Percentiles rank a stretch among this genome's conserved stretches.
Evolutionary conservation across 64 coral and sea anemone species (phyloP).

Genomic region (Orbicella faveolata): DNA sequence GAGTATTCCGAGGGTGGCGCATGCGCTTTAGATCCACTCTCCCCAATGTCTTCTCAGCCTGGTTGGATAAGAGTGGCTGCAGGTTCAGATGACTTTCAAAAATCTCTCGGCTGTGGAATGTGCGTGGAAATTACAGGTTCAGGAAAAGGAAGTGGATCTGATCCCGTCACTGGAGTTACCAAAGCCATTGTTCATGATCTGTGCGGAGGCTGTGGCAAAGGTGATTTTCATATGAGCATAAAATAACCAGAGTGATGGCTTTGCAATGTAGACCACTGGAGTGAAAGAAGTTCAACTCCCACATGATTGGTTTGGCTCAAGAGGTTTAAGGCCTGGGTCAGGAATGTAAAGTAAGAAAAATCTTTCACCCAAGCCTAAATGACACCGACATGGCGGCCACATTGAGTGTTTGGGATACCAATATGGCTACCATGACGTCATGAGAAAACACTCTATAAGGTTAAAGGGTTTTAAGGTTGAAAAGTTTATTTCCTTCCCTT

Average conservation of each 20-base stretch:
- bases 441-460: too few species aligned
- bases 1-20: constrained; percentile 80
- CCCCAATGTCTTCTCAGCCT: constrained; percentile 68
- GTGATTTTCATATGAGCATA: background rate
- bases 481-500: too few species aligned
- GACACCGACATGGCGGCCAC: too few species aligned
- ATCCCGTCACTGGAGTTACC: constrained; percentile 72
- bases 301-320: too few species aligned
- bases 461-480: too few species aligned
- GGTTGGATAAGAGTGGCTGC: constrained; percentile 87
- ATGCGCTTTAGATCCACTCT: constrained; percentile 81
- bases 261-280: too few species aligned
- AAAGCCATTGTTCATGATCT: constrained; percentile 75
- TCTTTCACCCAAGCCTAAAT: too few species aligned
- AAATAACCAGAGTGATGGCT: too few species aligned
- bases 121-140: constrained; percentile 84
- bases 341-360: too few species aligned
- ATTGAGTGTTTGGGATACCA: too few species aligned
- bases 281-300: background rate
- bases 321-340: too few species aligned
- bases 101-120: constrained; percentile 93
- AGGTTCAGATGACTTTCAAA: constrained; percentile 61
- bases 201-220: constrained; percentile 72
- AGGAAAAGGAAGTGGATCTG: constrained; percentile 68
- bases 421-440: too few species aligned